Base-by-base conservation (phyloP, 2,888 invertebrate genomes). In the Melanchra persicariae region DNA sequence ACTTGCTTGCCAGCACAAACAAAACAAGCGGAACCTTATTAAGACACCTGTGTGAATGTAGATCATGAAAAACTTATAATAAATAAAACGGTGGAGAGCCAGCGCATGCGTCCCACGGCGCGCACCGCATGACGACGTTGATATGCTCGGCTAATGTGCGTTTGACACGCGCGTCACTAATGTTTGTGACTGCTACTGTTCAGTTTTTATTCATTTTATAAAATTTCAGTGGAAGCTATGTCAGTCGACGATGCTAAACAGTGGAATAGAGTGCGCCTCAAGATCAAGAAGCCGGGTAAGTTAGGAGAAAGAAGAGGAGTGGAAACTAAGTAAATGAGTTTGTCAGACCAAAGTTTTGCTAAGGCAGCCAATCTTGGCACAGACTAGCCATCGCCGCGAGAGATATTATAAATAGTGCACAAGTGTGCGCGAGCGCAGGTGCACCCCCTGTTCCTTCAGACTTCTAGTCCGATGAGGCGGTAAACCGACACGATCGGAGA, bases 111-210 rank as follows among this genome's bases (percentile, higher is more conserved):
- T 65, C 30, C 24, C 59, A 43, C 49, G 62, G 54, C 66, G 43
- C 60, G 26, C 52, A 34, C 19, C 24, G 26, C 47, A 49, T 43
- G 12, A 40, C 45, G 3, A 12, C 57, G n/a, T 45, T 51, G 37
- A 71, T 17, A 51, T 17, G 49, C n/a, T n/a, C n/a, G 6, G 37
- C 52, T 62, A 66, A 77, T 71, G 49, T 59, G 49, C 26, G 43
- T 37, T 26, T 49, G 74, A 73, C 77, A 73, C 75, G 68, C 74
- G 59, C 40, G 12, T 67, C n/a, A 30, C 47, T 43, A 62, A 57
- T 68, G 26, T 51, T 58, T 52, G n/a, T 30, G 12, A 22, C 17
- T 40, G 47, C 55, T 61, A 55, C 58, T 76, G 55, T 45, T 55
- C 7, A 45, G 22, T 22, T 70, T 59, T 26, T 47, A 4, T 19